A percentile compares a stretch with the other conserved stretches of the same genome.
These are phyloP conservation scores for Psilopsiagon aurifrons DNA, from an alignment of 2,113 vertebrate genomes.

Conservation along the genomic window DNA sequence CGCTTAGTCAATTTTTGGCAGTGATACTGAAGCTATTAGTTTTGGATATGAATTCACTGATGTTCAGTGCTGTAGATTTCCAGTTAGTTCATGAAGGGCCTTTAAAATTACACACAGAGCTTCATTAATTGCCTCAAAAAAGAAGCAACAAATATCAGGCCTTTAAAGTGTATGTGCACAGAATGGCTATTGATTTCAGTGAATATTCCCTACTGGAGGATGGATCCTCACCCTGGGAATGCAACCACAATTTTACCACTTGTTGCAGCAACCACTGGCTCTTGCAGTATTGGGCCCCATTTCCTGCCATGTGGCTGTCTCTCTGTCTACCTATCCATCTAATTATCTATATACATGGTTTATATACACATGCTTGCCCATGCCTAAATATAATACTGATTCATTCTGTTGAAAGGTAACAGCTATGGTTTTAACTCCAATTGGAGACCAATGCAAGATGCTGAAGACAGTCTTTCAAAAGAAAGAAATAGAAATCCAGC, in stretches of 20 bases:
- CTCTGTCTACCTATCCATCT: fast-evolving
- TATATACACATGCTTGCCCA: too few relatives aligned
- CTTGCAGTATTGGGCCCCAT: background rate
- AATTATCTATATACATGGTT: fast-evolving
- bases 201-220: conserved; percentile 3
- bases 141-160: conserved; percentile 26
- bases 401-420: background rate
- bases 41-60: conserved; percentile 60
- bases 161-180: conserved; percentile 20
- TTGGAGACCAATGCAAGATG: background rate
- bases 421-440: background rate
- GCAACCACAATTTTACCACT: background rate
- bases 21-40: conserved; percentile 46
- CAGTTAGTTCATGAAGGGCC: conserved; percentile 55
- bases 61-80: conserved; percentile 52
- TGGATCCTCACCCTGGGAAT: background rate
- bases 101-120: conserved; percentile 65
- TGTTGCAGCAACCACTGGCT: background rate
- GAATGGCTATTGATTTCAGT: conserved; percentile 32
- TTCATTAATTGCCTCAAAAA: conserved; percentile 63
- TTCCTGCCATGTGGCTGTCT: background rate
- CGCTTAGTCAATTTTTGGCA: conserved; percentile 60
- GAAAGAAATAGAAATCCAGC: background rate
- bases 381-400: background rate
- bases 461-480: background rate